These are phyloP conservation scores for Drosophila yakuba DNA, from an alignment of 1,140 invertebrate species.

Conservation along the genomic window DNA sequence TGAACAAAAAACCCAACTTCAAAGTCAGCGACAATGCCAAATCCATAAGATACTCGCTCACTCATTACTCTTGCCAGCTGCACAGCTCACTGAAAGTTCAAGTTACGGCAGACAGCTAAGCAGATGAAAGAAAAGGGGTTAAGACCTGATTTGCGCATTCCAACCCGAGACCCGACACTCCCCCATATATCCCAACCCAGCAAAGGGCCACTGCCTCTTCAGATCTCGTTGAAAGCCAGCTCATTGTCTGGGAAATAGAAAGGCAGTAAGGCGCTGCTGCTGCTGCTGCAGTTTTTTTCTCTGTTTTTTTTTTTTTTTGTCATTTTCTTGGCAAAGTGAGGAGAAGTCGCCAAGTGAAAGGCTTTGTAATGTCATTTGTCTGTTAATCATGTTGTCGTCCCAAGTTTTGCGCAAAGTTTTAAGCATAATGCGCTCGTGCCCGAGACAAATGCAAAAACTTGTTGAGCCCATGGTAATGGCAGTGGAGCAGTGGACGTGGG, in stretches of 20 bases:
- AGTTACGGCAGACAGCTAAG: conserved; percentile 61
- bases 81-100: conserved; percentile 63
- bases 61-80: conserved; percentile 53
- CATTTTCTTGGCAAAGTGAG: conserved; percentile 12
- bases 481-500: background rate
- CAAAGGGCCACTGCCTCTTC: conserved; percentile 43
- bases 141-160: conserved; percentile 74
- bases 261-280: conserved; percentile 35
- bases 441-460: conserved; percentile 71
- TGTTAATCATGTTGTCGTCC: conserved; percentile 80
- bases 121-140: conserved; percentile 67
- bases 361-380: conserved; percentile 82
- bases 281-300: conserved; percentile 13
- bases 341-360: conserved; percentile 69
- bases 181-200: conserved; percentile 10
- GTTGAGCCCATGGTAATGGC: conserved; percentile 50
- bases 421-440: conserved; percentile 77
- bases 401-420: conserved; percentile 71
- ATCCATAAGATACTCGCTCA: conserved; percentile 54
- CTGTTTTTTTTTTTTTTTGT: conserved; percentile 10
- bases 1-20: conserved; percentile 38
- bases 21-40: conserved; percentile 63
- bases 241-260: conserved; percentile 67
- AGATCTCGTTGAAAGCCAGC: conserved; percentile 56
- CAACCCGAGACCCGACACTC: background rate